Conservation (phyloP, 2,888 invertebrate genomes). For the Rhogogaster chlorosoma region DNA sequence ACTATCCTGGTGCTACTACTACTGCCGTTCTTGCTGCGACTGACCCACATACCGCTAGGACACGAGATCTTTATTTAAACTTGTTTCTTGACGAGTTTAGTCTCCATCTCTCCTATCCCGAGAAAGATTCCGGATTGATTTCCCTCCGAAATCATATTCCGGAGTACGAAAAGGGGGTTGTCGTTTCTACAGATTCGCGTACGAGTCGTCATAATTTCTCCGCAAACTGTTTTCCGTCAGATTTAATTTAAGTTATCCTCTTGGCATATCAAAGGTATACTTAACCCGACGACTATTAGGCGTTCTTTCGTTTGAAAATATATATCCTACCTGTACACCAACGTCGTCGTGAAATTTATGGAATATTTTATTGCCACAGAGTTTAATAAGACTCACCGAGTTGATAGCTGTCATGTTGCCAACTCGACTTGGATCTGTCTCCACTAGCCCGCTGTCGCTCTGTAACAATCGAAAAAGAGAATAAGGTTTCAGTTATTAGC, state of each 20-base stretch:
- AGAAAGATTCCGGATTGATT: background rate
- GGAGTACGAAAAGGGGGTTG: background rate
- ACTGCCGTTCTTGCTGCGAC: constrained; percentile 64
- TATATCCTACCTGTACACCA: too few species aligned
- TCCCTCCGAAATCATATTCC: background rate
- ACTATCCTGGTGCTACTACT: constrained; percentile 29
- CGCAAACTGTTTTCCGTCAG: too few species aligned
- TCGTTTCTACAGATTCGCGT: too few species aligned
- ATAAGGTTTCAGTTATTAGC: constrained; percentile 42
- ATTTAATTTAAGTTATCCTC: too few species aligned
- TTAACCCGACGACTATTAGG: too few species aligned
- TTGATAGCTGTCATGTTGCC: constrained; percentile 78
- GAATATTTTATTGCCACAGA: background rate
- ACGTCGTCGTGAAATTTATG: too few species aligned
- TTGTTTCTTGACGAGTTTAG: constrained; percentile 67
- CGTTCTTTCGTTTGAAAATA: too few species aligned
- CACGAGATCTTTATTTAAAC: constrained; percentile 77
- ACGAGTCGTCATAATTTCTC: too few species aligned
- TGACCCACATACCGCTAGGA: constrained; percentile 74
- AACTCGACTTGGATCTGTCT: constrained; percentile 76
- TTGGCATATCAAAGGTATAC: too few species aligned
- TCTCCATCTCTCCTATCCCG: constrained; percentile 8
- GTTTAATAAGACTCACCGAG: constrained; percentile 72
- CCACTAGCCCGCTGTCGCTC: constrained; percentile 78
- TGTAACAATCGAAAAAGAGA: constrained; percentile 67